These are phyloP conservation scores for Adelosebastes latens DNA, from an alignment of 2,797 vertebrate genomes.

Conservation along the genomic window DNA sequence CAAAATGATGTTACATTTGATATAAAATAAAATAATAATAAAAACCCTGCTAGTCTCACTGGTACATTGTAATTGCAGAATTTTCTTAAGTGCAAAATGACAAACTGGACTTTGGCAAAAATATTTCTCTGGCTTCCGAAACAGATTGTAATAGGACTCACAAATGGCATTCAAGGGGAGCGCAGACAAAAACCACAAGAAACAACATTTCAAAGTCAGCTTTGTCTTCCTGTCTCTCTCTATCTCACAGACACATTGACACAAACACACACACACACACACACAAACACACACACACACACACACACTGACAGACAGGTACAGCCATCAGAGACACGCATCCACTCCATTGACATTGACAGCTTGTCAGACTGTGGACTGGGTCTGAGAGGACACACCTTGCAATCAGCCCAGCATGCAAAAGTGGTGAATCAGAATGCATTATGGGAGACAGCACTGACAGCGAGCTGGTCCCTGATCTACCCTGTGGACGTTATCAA, in stretches of 20 bases:
- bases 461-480: conserved; percentile 8
- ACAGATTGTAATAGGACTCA: not conserved
- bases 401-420: conserved; percentile 62
- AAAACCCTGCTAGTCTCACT: not conserved
- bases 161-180: not conserved
- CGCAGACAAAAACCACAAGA: not conserved
- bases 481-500: conserved; percentile 23
- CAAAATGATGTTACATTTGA: not conserved
- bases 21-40: not conserved
- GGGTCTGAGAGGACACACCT: conserved; percentile 57
- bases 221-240: not conserved
- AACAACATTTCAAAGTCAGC: conserved; percentile 8
- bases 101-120: not conserved
- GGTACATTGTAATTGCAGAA: not conserved
- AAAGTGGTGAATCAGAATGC: conserved; percentile 54
- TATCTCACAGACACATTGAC: not conserved
- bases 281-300: not conserved
- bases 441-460: conserved; percentile 41
- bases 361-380: conserved; percentile 64
- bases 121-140: not conserved
- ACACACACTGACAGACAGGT: conserved; percentile 40
- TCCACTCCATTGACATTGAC: conserved; percentile 58
- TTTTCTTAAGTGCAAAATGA: not conserved
- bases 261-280: not conserved
- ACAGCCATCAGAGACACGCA: conserved; percentile 56